Base-by-base conservation (phyloP, 2,797 vertebrate genomes). In the Rhinichthys osculus region DNA sequence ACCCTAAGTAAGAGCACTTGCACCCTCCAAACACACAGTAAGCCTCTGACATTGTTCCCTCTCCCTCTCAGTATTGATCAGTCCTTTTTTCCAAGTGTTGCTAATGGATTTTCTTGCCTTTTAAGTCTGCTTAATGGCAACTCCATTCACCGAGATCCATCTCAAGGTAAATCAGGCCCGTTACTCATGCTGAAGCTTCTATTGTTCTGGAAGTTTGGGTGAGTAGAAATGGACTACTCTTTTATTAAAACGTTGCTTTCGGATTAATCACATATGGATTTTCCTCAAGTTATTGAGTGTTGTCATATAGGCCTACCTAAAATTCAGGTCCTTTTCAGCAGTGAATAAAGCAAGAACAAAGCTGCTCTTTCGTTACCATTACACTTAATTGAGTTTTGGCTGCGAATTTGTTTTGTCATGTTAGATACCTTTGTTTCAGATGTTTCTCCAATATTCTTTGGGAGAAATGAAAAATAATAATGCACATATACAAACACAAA, bases 91-190 rank as follows among this genome's bases (percentile, higher is more conserved):
- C 23, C 62, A 79, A 52, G 50, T 69, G 50, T 47, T 74, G 50
- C 59, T 86, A 86, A 88, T 88, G 87, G 84, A 73, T 80, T 80
- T 80, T 62, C 47, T 78, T 69, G 54, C 74, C 35, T 83, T 73
- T 83, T 82, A 82, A 74, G 59, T 85, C n/a, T 76, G 40, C 35
- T 81, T 88, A 85, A 82, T 85, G 87, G 79, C 38, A 38, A 5
- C 50, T 59, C 66, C 40, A 83, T 83, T 79, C 30, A 59, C 76
- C n/a, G 38, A 44, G 13, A 9, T 77, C 44, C 57, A 64, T 82
- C 59, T 71, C 19, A 52, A 42, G 40, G 69, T 77, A 54, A 82
- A 50, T 57, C 71, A 67, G 30, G 10, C 7, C 21, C 9, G 16
- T 19, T 27, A 21, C 62, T 33, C 33, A 57, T 35, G 38, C 44